phyloP scores from a whole-genome alignment of 2,888 invertebrate species.

The Metacarcinus magister region DNA sequence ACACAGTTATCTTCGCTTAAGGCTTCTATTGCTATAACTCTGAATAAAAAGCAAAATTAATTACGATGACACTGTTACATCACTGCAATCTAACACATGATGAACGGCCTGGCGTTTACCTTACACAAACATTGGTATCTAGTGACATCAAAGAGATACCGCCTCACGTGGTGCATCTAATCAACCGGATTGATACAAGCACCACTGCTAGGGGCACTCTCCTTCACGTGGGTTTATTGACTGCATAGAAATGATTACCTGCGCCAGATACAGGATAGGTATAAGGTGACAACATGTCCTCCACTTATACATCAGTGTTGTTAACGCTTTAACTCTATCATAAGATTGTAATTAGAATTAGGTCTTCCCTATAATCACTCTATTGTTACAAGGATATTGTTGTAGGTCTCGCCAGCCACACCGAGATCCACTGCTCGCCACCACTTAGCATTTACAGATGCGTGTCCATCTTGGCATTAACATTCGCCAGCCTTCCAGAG shows the following conservation, averaged over 20 bases:
- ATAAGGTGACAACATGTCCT: neutral
- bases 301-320: neutral
- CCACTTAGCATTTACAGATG: neutral
- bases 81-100: neutral
- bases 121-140: neutral
- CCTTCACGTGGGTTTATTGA: neutral
- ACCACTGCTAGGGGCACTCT: neutral
- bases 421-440: neutral
- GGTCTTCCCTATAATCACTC: neutral
- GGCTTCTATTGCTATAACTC: neutral
- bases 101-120: neutral
- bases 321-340: neutral
- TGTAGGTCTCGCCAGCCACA: neutral
- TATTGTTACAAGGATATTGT: neutral
- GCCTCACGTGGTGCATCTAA: neutral
- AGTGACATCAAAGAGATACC: neutral
- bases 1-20: neutral
- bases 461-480: neutral
- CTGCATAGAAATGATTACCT: neutral
- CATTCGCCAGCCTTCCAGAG: neutral
- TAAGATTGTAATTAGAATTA: neutral
- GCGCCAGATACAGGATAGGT: neutral
- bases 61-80: neutral
- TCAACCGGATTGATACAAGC: neutral
- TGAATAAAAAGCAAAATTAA: neutral